Conservation (phyloP, 2,888 invertebrate species). For the Esperia sulphurella region DNA sequence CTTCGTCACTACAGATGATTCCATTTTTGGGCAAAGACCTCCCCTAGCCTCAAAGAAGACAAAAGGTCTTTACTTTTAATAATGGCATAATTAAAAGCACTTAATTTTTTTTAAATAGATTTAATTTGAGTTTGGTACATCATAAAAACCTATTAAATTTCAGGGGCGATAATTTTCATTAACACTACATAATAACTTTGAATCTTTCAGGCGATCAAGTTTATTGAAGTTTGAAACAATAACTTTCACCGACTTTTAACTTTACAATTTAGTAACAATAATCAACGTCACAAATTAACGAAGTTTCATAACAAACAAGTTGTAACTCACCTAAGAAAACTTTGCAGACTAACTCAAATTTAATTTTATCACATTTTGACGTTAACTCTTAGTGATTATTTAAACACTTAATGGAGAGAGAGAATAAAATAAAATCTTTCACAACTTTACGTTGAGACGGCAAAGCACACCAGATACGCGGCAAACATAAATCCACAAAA, state of each 20-base stretch:
- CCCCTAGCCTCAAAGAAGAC: no score
- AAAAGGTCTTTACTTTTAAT: no score
- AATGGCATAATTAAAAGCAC: no score
- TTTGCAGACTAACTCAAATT: slow-evolving; percentile 3
- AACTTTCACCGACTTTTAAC: not conserved
- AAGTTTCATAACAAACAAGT: slow-evolving; percentile 1
- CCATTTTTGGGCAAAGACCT: no score
- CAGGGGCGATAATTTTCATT: no score
- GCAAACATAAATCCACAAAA: not conserved
- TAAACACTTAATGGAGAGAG: not conserved
- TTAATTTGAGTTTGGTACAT: no score
- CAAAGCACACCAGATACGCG: not conserved
- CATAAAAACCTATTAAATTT: no score
- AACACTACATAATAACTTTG: no score
- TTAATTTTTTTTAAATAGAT: no score
- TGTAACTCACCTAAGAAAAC: slow-evolving; percentile 1
- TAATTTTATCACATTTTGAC: not conserved
- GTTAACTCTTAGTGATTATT: not conserved
- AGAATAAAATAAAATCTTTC: not conserved
- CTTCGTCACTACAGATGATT: no score
- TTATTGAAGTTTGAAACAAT: not conserved
- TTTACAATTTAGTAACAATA: not conserved
- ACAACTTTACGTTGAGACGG: not conserved
- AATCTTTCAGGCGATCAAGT: no score
- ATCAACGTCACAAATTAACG: slow-evolving; percentile 1